Base-by-base conservation (phyloP, 2,888 invertebrate genomes). In the Gymnosoma rotundatum region DNA sequence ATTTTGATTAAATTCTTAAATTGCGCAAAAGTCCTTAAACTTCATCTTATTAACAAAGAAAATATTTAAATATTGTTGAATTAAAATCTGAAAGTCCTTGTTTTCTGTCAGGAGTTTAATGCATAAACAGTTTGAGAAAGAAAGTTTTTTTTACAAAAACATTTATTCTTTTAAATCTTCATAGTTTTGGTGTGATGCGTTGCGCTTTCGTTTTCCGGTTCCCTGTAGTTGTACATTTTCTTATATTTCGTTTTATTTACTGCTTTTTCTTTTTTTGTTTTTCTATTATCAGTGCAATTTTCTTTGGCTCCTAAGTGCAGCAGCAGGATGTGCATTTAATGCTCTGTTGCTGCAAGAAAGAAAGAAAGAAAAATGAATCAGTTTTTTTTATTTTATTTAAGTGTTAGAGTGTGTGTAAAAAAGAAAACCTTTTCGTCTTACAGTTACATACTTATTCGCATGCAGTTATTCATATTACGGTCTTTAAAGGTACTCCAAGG, bases 271-370 rank as follows among this genome's bases (percentile, higher is more conserved):
- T 14, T 64, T 56, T 9, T 64, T 14, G 7, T 64, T 45, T 20
- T 25, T 16, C 36, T 14, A 12, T 73, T 38, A 54, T 42, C 76
- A 78, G 25, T 50, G 76, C 36, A 52, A 48, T 70, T 63, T 73
- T 63, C 50, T 64, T 36, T 25, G 73, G 83, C 83, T 69, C 66
- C 76, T 74, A 64, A 81, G 81, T 82, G 78, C 66, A 73, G 73
- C 85, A 79, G 80, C 86, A 86, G 86, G 85, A 84, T 86, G 83
- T 83, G 78, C 83, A 85, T 80, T 86, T 83, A 85, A 83, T 78
- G 78, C 79, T 70, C 48, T 75, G 45, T 20, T 50, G 32, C 42
- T 32, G n/a, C 52, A 32, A 75, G 18, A 66, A 48, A 64, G 32
- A 32, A 32, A 8, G 3, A 32, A 32, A 74, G 32, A 32, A 32